phyloP scores from a whole-genome alignment of 2,797 vertebrate species.

The Diplodus sargus region DNA sequence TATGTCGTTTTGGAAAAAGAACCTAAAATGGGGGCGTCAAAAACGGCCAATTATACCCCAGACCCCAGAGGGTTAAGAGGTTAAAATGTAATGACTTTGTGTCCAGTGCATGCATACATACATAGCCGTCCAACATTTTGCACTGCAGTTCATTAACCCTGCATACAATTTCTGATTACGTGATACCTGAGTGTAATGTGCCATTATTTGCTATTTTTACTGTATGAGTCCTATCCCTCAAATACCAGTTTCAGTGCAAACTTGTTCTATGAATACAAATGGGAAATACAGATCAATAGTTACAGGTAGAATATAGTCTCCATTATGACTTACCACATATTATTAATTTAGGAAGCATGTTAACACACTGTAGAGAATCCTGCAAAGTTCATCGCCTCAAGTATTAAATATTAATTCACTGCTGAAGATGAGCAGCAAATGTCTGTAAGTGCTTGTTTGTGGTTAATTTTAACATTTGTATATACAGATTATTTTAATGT shows the following conservation, averaged over 20 bases:
- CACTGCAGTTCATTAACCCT: neutral
- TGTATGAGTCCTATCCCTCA: neutral
- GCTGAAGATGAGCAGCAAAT: neutral
- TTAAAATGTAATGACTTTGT: constrained; percentile 5
- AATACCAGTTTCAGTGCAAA: neutral
- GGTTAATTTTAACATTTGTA: neutral
- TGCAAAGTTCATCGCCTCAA: neutral
- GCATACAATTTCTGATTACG: neutral
- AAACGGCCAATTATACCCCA: too few relatives aligned
- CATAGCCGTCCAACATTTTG: neutral
- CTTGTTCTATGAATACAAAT: neutral
- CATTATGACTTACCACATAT: constrained; percentile 4
- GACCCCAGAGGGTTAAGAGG: too few relatives aligned
- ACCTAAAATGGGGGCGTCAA: too few relatives aligned
- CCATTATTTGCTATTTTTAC: neutral
- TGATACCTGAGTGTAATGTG: neutral
- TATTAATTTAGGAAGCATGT: neutral
- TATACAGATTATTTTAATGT: neutral
- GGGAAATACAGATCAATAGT: neutral
- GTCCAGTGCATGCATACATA: neutral
- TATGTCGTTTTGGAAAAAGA: too few relatives aligned
- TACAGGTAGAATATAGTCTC: neutral
- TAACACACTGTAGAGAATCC: neutral
- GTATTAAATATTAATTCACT: constrained; percentile 7
- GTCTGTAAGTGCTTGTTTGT: neutral